Conservation (phyloP, 2,113 vertebrate genomes). For the Megaceryle maxima region DNA sequence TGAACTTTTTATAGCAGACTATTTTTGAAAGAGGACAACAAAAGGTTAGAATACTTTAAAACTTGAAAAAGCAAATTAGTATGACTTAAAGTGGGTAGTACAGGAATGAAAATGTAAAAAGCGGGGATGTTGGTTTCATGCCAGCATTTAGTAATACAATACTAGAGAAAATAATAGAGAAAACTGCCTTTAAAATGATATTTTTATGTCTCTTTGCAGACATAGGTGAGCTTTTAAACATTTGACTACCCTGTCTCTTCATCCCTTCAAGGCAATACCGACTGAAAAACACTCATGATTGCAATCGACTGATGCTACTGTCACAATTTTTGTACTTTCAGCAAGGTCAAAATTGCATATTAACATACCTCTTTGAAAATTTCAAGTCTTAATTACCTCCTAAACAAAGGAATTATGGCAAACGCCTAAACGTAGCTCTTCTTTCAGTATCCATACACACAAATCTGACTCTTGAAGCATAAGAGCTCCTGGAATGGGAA, state of each 20-base stretch:
- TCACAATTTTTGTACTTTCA: background rate
- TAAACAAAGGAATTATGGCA: background rate
- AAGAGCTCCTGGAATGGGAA: background rate
- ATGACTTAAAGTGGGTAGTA: background rate
- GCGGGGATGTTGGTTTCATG: background rate
- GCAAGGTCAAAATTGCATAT: background rate
- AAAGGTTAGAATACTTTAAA: slow-evolving; percentile 46
- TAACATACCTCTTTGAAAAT: background rate
- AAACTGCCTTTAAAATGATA: background rate
- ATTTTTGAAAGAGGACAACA: slow-evolving; percentile 49
- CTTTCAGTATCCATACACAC: background rate
- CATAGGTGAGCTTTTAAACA: background rate
- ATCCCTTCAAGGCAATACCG: background rate
- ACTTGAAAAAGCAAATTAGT: slow-evolving; percentile 21
- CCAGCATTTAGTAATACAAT: background rate
- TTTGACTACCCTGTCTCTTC: background rate
- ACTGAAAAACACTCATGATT: background rate
- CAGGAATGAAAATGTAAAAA: background rate
- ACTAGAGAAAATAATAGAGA: too few relatives aligned
- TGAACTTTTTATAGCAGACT: slow-evolving; percentile 40
- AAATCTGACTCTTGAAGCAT: background rate
- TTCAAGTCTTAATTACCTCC: background rate
- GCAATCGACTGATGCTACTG: background rate
- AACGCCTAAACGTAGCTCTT: background rate
- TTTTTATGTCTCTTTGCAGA: background rate